Conservation (phyloP, 2,113 vertebrate genomes). For the Chascanopsetta lugubris region DNA sequence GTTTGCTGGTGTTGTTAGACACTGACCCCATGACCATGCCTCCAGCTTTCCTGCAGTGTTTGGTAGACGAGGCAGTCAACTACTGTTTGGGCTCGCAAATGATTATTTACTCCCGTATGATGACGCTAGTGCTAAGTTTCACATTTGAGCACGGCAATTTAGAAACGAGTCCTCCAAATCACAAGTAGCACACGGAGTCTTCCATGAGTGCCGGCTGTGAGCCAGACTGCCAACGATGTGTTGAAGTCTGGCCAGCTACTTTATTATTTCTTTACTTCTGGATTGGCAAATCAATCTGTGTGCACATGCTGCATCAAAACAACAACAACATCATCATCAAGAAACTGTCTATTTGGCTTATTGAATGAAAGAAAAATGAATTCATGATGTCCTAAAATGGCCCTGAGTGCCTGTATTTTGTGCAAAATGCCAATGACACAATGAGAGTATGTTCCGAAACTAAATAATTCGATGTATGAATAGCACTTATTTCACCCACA, state of each 20-base stretch:
- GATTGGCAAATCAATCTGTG: not conserved
- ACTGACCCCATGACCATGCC: constrained; percentile 3
- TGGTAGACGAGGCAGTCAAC: constrained; percentile 18
- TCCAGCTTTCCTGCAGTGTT: not conserved
- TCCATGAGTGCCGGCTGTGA: not conserved
- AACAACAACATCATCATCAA: not conserved
- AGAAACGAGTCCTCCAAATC: not conserved
- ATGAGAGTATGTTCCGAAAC: too few species aligned
- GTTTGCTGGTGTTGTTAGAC: not conserved
- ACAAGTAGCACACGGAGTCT: not conserved
- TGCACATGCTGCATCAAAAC: not conserved
- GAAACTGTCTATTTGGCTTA: too few species aligned
- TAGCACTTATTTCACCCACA: too few species aligned
- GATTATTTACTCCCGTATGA: not conserved
- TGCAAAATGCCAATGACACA: too few species aligned
- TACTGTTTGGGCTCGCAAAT: not conserved
- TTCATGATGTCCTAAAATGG: too few species aligned
- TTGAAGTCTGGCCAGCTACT: not conserved
- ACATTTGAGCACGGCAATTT: not conserved
- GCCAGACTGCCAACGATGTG: not conserved
- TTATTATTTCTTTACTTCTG: not conserved
- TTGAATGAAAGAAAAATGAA: too few species aligned
- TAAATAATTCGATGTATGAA: too few species aligned
- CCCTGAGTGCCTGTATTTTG: too few species aligned
- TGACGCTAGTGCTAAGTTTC: not conserved